Base-by-base conservation (phyloP, 2,888 invertebrate species). In the Drosophila picticornis region DNA sequence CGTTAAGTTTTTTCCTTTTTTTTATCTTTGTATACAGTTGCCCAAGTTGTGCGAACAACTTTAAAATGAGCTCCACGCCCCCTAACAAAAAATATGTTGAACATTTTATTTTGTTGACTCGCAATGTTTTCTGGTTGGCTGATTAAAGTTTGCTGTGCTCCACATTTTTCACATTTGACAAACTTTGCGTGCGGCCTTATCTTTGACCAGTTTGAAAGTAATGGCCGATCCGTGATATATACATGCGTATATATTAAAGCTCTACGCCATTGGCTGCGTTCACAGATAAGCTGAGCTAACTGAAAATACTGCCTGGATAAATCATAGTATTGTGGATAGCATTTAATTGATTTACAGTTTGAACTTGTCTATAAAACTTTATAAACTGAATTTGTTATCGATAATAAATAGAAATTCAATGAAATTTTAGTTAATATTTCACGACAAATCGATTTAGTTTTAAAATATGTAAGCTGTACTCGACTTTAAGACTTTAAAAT, bases 91-190 rank as follows among this genome's bases (percentile, higher is more conserved):
- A 48, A 36, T 51, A 7, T 34, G 32, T 13, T 22, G 13, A 60
- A 32, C 25, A 27, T 40, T 50, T 50, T 48, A 34, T 55, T 27
- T 55, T 55, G 55, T 55, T 22, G 52, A 50, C 51, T 50, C 60
- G 36, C 29, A 48, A 75, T 63, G 69, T 77, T 79, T 83, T 89
- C 84, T 91, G 90, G 91, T 90, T 91, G 91, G 91, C 71, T 82
- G 81, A 80, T 90, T 88, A 84, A 83, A 90, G 85, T 84, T 79
- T 78, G 81, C 75, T 62, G 61, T 73, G 69, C 52, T 72, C 71
- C 56, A 80, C 59, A 58, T 80, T 57, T 56, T 31, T 38, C 46
- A 46, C 46, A 46, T 46, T 65, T 53, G 50, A 66, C 51, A 36
- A 60, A 53, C 43, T 62, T 60, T 48, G 50, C 22, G 27, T 36